Percentiles rank a stretch among this genome's conserved stretches.
These are phyloP conservation scores for Taenioides sp. DNA, from an alignment of 2,797 vertebrate species.

Conservation along the genomic window DNA sequence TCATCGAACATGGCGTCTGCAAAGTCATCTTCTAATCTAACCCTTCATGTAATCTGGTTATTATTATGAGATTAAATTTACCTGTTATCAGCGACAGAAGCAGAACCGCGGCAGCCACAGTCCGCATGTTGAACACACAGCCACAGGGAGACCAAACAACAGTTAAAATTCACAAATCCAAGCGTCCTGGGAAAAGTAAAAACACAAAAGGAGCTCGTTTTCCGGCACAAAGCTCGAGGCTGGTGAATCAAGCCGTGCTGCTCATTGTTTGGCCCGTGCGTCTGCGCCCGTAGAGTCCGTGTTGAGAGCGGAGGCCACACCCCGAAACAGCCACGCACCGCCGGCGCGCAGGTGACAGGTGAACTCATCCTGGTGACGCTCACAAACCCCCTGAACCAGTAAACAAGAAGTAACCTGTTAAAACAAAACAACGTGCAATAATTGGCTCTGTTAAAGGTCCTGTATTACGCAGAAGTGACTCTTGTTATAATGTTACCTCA, in stretches of 20 bases:
- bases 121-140: conserved; percentile 53
- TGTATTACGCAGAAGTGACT: too few relatives aligned
- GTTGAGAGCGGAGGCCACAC: conserved; percentile 55
- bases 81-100: conserved; percentile 61
- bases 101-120: conserved; percentile 27
- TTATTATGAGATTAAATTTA: conserved; percentile 21
- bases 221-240: too few relatives aligned
- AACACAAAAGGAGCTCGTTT: neutral
- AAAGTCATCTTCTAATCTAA: neutral
- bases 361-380: conserved; percentile 38
- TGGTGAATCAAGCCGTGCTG: neutral
- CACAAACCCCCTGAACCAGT: conserved; percentile 6
- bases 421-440: too few relatives aligned
- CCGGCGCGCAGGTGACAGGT: conserved; percentile 45
- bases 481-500: too few relatives aligned
- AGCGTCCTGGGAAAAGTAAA: neutral
- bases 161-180: neutral
- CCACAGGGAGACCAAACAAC: neutral
- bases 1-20: accelerated
- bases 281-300: neutral
- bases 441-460: too few relatives aligned
- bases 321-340: conserved; percentile 55
- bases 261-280: neutral
- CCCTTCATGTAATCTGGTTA: neutral
- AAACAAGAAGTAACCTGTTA: neutral